These are phyloP conservation scores for Delichon dasypus DNA, from an alignment of 2,797 vertebrate species.

Conservation along the genomic window DNA sequence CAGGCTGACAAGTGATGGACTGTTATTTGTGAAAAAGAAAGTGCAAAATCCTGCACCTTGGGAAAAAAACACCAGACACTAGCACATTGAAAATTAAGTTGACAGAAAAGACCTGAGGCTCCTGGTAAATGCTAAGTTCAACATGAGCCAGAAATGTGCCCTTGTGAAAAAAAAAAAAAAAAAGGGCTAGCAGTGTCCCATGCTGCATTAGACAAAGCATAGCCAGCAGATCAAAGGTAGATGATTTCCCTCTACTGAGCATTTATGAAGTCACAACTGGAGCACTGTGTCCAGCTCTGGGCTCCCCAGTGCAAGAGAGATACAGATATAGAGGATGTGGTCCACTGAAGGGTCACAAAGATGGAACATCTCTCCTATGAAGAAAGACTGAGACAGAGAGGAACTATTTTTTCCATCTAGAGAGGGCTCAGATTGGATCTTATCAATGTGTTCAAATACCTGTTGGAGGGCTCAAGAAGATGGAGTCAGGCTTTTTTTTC, in stretches of 20 bases:
- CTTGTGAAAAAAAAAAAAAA: not conserved
- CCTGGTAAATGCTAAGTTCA: not conserved
- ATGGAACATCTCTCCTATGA: not conserved
- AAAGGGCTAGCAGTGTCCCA: rapidly evolving
- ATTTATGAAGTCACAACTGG: not conserved
- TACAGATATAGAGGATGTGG: not conserved
- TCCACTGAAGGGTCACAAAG: not conserved
- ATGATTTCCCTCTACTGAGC: not conserved
- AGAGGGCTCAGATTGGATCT: not conserved
- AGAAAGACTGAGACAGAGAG: not conserved
- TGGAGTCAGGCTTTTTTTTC: not conserved
- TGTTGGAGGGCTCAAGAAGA: not conserved
- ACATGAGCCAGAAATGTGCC: not conserved
- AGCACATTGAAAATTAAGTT: not conserved
- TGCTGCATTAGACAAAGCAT: not conserved
- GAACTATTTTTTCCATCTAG: not conserved
- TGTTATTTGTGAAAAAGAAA: not conserved
- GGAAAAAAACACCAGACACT: not conserved
- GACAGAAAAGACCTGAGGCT: not conserved
- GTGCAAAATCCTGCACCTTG: not conserved
- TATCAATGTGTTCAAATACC: not conserved
- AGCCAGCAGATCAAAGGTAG: not conserved
- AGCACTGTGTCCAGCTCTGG: not conserved
- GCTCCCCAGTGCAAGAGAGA: not conserved
- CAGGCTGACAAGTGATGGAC: not conserved